Evolutionary conservation across 2,113 vertebrate genomes (phyloP).

Genomic region (Uropsilus gracilis): DNA sequence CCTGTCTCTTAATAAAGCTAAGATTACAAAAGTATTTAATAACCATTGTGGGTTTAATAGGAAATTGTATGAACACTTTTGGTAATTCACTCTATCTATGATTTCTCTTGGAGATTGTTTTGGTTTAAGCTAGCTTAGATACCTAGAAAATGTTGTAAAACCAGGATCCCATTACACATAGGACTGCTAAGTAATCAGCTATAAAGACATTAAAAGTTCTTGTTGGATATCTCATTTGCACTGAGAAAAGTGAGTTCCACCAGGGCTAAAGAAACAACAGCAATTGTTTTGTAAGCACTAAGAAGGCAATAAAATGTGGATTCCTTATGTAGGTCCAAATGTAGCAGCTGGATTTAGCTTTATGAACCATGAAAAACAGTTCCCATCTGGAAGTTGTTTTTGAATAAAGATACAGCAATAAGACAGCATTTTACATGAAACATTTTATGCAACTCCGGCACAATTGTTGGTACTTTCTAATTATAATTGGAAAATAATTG

Average conservation of each 20-base stretch:
- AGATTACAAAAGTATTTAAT: conserved; percentile 87
- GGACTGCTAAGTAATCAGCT: conserved; percentile 80
- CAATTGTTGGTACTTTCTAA: conserved; percentile 66
- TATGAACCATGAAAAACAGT: conserved; percentile 93
- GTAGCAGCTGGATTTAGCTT: conserved; percentile 92
- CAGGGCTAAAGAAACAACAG: conserved; percentile 84
- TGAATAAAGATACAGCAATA: conserved; percentile 91
- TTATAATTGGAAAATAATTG: conserved; percentile 76
- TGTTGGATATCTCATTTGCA: conserved; percentile 82
- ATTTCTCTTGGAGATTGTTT: conserved; percentile 77
- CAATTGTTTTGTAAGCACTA: conserved; percentile 88
- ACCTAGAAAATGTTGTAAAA: conserved; percentile 84
- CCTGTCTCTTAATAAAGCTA: conserved; percentile 87
- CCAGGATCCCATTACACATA: conserved; percentile 75
- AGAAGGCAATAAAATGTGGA: conserved; percentile 88
- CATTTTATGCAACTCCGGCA: conserved; percentile 82
- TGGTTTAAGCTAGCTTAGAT: conserved; percentile 82
- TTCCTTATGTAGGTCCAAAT: conserved; percentile 91
- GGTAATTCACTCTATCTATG: conserved; percentile 82
- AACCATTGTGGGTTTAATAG: conserved; percentile 85
- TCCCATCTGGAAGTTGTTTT: conserved; percentile 91
- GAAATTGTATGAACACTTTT: conserved; percentile 85
- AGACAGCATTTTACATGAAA: conserved; percentile 86
- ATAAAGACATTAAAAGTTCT: conserved; percentile 81
- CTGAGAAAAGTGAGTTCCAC: conserved; percentile 82